These are phyloP conservation scores for Oxyteleia sp. DNA, from an alignment of 2,888 invertebrate species.

Conservation along the genomic window DNA sequence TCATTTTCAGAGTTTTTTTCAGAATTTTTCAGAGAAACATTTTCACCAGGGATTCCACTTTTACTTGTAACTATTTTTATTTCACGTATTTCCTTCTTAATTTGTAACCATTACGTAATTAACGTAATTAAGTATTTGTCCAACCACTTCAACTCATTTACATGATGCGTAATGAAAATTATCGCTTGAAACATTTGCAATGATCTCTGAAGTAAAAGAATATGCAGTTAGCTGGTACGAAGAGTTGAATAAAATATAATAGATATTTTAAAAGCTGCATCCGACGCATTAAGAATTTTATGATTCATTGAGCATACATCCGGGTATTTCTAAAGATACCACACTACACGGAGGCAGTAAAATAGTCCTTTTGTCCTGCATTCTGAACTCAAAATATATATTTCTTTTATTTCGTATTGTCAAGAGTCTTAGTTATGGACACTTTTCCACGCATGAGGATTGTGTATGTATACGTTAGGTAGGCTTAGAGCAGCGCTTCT, in stretches of 20 bases:
- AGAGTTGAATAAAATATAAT: slow-evolving; percentile 13
- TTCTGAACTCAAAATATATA: slow-evolving; percentile 78
- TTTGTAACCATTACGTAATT: no score
- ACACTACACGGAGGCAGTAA: slow-evolving; percentile 81
- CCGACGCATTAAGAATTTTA: slow-evolving; percentile 59
- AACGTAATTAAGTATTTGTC: no score
- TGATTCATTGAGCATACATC: slow-evolving; percentile 79
- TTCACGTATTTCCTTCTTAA: no score
- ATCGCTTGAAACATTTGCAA: neutral
- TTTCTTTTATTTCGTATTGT: slow-evolving; percentile 80
- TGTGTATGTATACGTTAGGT: slow-evolving; percentile 60
- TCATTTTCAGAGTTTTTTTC: no score
- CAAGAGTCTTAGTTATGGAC: slow-evolving; percentile 72
- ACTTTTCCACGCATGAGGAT: slow-evolving; percentile 74
- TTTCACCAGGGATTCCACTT: no score
- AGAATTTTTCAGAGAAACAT: no score
- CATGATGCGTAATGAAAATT: no score
- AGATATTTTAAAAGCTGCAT: slow-evolving; percentile 51
- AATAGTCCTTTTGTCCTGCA: slow-evolving; percentile 79
- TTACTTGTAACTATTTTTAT: no score
- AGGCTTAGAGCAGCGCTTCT: slow-evolving; percentile 77
- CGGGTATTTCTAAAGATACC: slow-evolving; percentile 79
- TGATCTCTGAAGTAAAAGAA: neutral
- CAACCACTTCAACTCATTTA: no score
- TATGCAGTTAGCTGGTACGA: neutral